Conservation (phyloP, 2,113 vertebrate genomes). For the Cromileptes altivelis region DNA sequence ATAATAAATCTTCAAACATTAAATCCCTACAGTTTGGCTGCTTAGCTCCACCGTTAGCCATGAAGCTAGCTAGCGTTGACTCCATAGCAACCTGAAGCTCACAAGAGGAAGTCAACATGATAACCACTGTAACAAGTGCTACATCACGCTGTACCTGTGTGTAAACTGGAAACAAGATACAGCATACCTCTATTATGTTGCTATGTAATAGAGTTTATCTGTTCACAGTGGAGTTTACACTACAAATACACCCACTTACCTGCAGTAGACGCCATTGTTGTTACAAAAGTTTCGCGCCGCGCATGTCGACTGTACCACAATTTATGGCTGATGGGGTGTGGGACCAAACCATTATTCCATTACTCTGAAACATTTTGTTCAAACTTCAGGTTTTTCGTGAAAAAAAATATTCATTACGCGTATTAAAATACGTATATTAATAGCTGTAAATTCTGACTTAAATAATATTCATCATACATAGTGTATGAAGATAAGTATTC, state of each 20-base stretch:
- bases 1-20: background rate
- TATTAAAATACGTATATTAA: background rate
- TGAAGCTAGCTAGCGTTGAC: background rate
- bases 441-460: background rate
- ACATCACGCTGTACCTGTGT: no score
- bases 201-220: background rate
- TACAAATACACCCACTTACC: slow-evolving; percentile 30
- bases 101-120: background rate
- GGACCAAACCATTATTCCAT: slow-evolving; percentile 32
- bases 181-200: background rate
- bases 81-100: no score
- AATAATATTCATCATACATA: background rate
- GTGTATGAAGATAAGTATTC: no score
- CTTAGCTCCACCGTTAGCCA: background rate
- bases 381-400: background rate
- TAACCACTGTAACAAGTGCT: background rate
- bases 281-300: slow-evolving; percentile 44
- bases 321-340: no score
- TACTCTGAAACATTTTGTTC: no score
- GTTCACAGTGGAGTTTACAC: background rate
- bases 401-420: background rate
- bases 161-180: background rate
- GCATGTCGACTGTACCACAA: background rate
- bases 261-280: slow-evolving; percentile 60
- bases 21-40: background rate